Evolutionary conservation across 2,113 vertebrate genomes (phyloP).

Genomic region (Pan troglodytes): NHGRI_mPanTro3-v2.1_pri NC_072417.2:32736501-32737000

Average conservation of each 20-base stretch:
- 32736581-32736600: not conserved
- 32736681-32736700: not conserved
- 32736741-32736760: not conserved
- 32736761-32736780: not conserved
- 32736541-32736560: not conserved
- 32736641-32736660: not conserved
- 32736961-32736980: no score
- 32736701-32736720: not conserved
- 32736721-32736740: not conserved
- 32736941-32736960: no score
- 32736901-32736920: not conserved
- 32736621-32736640: not conserved
- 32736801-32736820: not conserved
- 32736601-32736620: constrained; percentile 21
- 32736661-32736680: not conserved
- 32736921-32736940: no score
- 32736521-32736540: not conserved
- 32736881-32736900: not conserved
- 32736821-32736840: not conserved
- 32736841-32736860: constrained; percentile 10
- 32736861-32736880: not conserved
- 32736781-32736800: not conserved
- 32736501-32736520: constrained; percentile 20
- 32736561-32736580: not conserved
- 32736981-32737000: no score